Percentiles rank a stretch among this genome's conserved stretches.
These are phyloP conservation scores for Autographa gamma DNA, from an alignment of 2,888 invertebrate genomes.

Conservation along the genomic window DNA sequence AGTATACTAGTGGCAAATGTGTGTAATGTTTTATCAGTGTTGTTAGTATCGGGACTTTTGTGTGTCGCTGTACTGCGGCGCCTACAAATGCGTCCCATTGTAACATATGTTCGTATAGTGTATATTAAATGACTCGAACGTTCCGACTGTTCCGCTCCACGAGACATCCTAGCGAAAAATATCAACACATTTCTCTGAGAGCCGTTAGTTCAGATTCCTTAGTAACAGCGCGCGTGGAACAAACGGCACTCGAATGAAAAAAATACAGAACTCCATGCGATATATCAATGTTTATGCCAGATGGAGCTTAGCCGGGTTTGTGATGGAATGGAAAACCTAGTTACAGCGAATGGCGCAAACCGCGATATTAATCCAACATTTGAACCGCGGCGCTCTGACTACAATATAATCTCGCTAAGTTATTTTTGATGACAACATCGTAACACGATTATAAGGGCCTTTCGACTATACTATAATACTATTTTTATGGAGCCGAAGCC, in stretches of 20 bases:
- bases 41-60: constrained; percentile 11
- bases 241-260: constrained; percentile 18
- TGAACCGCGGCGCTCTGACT: constrained; percentile 17
- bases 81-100: constrained; percentile 26
- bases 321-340: constrained; percentile 19
- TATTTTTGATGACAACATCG: constrained; percentile 55
- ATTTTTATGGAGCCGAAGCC: constrained; percentile 67
- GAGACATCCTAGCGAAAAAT: constrained; percentile 30
- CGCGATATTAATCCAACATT: constrained; percentile 13
- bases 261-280: constrained; percentile 13
- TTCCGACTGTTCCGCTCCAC: constrained; percentile 31
- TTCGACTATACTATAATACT: constrained; percentile 60
- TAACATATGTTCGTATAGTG: constrained; percentile 42
- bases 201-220: constrained; percentile 28
- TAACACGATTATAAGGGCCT: constrained; percentile 59
- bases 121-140: constrained; percentile 55
- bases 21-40: background rate
- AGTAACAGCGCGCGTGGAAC: constrained; percentile 14
- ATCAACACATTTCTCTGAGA: constrained; percentile 37
- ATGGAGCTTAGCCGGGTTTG: constrained; percentile 4
- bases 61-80: background rate
- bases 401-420: constrained; percentile 49
- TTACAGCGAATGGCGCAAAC: constrained; percentile 21
- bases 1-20: background rate
- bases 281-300: constrained; percentile 13